Conservation (phyloP, 35 echinoderm and acorn worm species). For the Heliocidaris erythrogramma region DNA sequence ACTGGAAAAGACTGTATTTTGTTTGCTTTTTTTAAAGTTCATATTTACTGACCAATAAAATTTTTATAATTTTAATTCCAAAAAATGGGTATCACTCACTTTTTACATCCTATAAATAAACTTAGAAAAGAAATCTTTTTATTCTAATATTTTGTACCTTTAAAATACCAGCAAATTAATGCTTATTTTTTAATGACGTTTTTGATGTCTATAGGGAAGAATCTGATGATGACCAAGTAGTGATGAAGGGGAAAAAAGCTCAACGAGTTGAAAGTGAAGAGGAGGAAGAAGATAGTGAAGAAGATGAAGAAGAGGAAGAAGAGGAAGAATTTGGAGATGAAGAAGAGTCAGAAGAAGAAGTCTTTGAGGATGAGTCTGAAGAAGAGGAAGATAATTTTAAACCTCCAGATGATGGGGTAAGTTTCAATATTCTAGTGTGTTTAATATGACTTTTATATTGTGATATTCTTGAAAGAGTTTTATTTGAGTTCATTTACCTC, state of each 20-base stretch:
- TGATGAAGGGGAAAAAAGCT: not conserved
- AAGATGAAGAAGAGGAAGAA: slow-evolving; percentile 27
- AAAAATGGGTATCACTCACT: no score
- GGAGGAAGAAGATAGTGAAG: slow-evolving; percentile 18
- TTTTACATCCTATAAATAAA: no score
- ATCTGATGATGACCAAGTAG: not conserved
- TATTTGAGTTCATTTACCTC: no score
- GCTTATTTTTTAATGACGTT: not conserved
- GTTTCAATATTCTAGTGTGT: not conserved
- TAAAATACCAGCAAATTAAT: no score
- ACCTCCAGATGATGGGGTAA: slow-evolving; percentile 38
- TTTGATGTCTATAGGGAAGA: not conserved
- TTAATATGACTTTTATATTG: not conserved
- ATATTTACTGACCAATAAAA: no score
- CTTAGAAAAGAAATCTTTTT: no score
- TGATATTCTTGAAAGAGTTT: no score
- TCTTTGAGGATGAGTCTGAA: not conserved
- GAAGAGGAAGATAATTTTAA: slow-evolving; percentile 34
- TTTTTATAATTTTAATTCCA: no score
- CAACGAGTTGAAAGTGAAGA: slow-evolving; percentile 27
- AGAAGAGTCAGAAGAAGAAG: not conserved
- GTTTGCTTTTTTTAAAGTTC: no score
- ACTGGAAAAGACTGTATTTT: not conserved
- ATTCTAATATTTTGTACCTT: no score
- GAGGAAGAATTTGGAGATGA: not conserved